A percentile compares a stretch with the other conserved stretches of the same genome.
Evolutionary conservation across 2,797 vertebrate species (phyloP).

Genomic region (Microctenopoma lineatum): DNA sequence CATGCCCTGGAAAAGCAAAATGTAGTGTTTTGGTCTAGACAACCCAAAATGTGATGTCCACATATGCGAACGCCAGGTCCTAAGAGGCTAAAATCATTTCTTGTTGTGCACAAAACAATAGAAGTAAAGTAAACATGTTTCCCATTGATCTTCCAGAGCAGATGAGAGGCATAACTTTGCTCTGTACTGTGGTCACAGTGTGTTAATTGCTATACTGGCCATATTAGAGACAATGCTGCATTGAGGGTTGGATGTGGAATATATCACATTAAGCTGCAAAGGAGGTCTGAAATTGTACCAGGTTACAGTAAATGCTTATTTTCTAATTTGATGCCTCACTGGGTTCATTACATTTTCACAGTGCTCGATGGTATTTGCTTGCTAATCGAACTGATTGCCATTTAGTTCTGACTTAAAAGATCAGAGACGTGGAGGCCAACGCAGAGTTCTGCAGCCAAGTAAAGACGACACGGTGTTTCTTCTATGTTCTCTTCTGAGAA

Average conservation of each 20-base stretch:
- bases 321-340: slow-evolving; percentile 67
- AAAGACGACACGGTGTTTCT: neutral
- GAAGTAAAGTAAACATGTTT: neutral
- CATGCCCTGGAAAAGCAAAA: too few relatives aligned
- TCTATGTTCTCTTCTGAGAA: neutral
- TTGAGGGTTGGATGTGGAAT: neutral
- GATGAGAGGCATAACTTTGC: neutral
- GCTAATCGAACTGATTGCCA: slow-evolving; percentile 38
- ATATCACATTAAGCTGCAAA: slow-evolving; percentile 5
- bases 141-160: neutral
- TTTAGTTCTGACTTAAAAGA: slow-evolving; percentile 34
- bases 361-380: slow-evolving; percentile 26
- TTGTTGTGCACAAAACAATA: too few relatives aligned
- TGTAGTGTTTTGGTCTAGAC: too few relatives aligned
- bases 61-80: too few relatives aligned
- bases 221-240: neutral
- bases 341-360: slow-evolving; percentile 41
- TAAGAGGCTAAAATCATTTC: too few relatives aligned
- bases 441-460: neutral
- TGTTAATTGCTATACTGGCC: neutral
- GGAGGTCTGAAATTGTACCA: slow-evolving; percentile 28
- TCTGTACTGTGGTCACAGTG: neutral
- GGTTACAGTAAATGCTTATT: slow-evolving; percentile 52
- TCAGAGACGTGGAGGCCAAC: neutral
- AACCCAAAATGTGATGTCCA: too few relatives aligned